Percentiles rank a stretch among this genome's conserved stretches.
Conservation (phyloP, 2,888 invertebrate genomes). For the Rotaria sp. region DNA sequence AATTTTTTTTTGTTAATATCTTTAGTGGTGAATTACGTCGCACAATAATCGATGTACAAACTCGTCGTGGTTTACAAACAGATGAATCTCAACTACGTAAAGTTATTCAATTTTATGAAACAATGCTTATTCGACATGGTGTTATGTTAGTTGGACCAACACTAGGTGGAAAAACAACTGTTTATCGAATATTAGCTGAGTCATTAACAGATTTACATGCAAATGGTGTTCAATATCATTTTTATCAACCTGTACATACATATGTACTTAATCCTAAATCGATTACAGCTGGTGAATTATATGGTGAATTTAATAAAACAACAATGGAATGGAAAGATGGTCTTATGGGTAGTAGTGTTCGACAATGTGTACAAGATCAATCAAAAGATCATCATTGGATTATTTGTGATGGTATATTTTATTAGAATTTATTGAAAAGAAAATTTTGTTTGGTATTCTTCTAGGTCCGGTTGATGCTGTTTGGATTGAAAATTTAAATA, state of each 20-base stretch:
- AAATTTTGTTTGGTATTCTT: background rate
- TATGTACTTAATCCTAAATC: conserved; percentile 81
- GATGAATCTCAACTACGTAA: conserved; percentile 70
- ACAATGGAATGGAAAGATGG: conserved; percentile 87
- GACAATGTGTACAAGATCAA: conserved; percentile 60
- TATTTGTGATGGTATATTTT: conserved; percentile 66
- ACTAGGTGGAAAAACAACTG: conserved; percentile 22
- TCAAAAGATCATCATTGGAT: conserved; percentile 74
- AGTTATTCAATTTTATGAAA: conserved; percentile 78
- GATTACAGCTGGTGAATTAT: conserved; percentile 75
- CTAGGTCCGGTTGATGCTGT: conserved; percentile 73
- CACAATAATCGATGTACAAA: conserved; percentile 60
- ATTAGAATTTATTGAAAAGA: background rate
- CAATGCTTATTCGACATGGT: conserved; percentile 81
- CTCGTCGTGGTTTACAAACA: conserved; percentile 59
- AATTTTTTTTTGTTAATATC: no score
- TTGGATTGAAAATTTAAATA: conserved; percentile 89
- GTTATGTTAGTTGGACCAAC: conserved; percentile 65
- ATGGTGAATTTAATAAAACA: conserved; percentile 73
- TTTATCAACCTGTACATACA: conserved; percentile 68
- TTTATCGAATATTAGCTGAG: conserved; percentile 64
- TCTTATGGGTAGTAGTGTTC: conserved; percentile 66
- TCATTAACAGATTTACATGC: conserved; percentile 66
- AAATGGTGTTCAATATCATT: conserved; percentile 61
- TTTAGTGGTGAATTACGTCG: conserved; percentile 60